A percentile compares a stretch with the other conserved stretches of the same genome.
These are phyloP conservation scores for Poeciliopsis gracilis DNA, from an alignment of 2,797 vertebrate species.

Conservation along the genomic window DNA sequence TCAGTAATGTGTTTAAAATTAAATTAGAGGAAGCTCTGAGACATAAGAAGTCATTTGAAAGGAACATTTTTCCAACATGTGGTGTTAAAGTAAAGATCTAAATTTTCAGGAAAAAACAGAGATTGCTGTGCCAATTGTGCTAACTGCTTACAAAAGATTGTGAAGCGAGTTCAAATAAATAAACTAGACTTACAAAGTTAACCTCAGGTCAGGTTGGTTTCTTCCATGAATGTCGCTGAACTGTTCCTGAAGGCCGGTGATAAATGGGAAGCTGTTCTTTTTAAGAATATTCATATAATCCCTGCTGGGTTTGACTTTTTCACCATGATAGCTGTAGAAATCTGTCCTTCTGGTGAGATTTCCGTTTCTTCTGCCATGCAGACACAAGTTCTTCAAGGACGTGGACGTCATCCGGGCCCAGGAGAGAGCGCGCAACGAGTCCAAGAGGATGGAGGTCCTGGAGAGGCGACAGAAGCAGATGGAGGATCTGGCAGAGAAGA, in stretches of 20 bases:
- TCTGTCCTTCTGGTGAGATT: background rate
- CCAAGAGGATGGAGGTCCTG: constrained; percentile 69
- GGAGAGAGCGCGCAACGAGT: constrained; percentile 62
- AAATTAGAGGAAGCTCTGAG: too few species aligned
- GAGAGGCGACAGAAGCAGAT: constrained; percentile 77
- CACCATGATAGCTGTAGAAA: background rate
- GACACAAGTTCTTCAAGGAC: constrained; percentile 78
- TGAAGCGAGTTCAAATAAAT: too few species aligned
- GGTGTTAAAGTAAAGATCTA: background rate
- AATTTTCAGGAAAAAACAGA: background rate
- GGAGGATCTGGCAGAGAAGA: constrained; percentile 71
- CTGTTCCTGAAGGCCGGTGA: background rate
- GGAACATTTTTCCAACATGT: too few species aligned
- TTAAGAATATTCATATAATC: background rate
- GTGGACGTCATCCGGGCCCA: constrained; percentile 70
- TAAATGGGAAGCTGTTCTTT: background rate
- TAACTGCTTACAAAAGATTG: background rate
- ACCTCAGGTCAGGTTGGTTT: background rate
- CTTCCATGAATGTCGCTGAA: background rate
- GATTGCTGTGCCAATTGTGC: background rate
- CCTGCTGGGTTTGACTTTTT: background rate
- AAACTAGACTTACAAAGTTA: background rate
- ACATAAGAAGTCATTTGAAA: too few species aligned
- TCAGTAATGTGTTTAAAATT: too few species aligned
- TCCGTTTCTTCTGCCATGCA: constrained; percentile 29